Base-by-base conservation (phyloP, 2,113 vertebrate genomes). In the Dromas ardeola region DNA sequence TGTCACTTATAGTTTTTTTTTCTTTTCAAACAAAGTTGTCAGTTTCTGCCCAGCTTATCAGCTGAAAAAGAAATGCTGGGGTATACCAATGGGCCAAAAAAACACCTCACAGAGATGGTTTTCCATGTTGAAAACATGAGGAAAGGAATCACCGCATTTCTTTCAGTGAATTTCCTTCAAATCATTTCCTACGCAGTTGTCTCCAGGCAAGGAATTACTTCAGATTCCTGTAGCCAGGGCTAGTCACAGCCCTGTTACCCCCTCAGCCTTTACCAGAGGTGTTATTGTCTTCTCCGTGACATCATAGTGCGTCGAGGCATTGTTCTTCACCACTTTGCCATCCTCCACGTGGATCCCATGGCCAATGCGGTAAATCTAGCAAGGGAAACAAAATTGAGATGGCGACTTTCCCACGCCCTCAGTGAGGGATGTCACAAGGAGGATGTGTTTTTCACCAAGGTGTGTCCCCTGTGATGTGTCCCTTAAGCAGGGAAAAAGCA, bases 231-330 rank as follows among this genome's bases (percentile, higher is more conserved):
- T 20, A 72, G 53, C 27, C 67, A 84, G 29, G 10, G 22, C 21
- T 43, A 47, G 55, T 10, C 45, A 23, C 50, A 70, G 45, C 50
- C 63, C 69, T 26, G 14, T 4, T 21, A 29, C 6, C 17, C 23
- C 36, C 58, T 47, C 61, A 53, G 91, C 6, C 36, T 81, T 98
- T 87, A 99, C 98, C 98, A 98, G 22, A 0, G 98, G 98, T 0
- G 98, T 99, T 69, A 99, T 98, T 49, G 97, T 97, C 74, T 99
- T 99, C 93, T 98, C 97, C 0, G 98, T 99, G 53, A 98, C 27
- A 0, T 99, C 98, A 0, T 99, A 99, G 96, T 95, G 93, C 0
- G 98, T 99, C 2, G 98, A 95, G 2, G 98, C 98, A 0, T 98
- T 99, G 96, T 98, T 98, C 97, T 76, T 98, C 77, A 98, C 98